Base-by-base conservation (phyloP, 2,888 invertebrate genomes). In the Drosophila yooni region DNA sequence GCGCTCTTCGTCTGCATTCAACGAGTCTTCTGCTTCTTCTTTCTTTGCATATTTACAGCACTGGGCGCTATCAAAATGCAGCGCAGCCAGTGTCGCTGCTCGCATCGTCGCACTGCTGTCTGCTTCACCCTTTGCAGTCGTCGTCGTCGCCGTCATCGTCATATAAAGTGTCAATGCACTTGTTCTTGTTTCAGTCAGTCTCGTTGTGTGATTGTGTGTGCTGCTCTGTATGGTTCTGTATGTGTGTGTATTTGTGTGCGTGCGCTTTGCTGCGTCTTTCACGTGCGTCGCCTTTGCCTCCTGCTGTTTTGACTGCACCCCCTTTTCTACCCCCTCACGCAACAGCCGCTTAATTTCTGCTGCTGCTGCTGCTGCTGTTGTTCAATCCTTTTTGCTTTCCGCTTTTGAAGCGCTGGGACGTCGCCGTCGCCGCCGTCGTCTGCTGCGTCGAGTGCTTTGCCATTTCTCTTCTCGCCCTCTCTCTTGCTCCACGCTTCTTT, bases 131-230 rank as follows among this genome's bases (percentile, higher is more conserved):
- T 76, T 89, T 88, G 87, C 82, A 83, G 81, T 65, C 71, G 59
- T 66, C 53, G 63, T 46, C 79, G 63, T 75, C 70, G 82, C 15
- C 82, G 74, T 79, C 73, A 74, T 81, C 82, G 74, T 51, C 56
- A 38, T 50, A 76, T 77, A 84, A 90, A 88, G 91, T 92, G 92
- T 92, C 92, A 92, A 92, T 92, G 92, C 92, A 92, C 92, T 92
- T 92, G 92, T 92, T 92, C 79, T 85, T 88, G 81, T 88, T 82
- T 84, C 82, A 78, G 69, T 88, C 74, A 62, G 57, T 57, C 57
- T 57, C 43, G 66, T 53, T 60, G 51, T 73, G 61, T 70, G 59
- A 68, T 64, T 73, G 50, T 71, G 75, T 52, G 54, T 74, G 58
- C 21, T 46, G 54, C n/a, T 54, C 18, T 15, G 27, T 63, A 52